Conservation (phyloP, 92 coral and sea anemone genomes). For the Meandrina meandrites region DNA sequence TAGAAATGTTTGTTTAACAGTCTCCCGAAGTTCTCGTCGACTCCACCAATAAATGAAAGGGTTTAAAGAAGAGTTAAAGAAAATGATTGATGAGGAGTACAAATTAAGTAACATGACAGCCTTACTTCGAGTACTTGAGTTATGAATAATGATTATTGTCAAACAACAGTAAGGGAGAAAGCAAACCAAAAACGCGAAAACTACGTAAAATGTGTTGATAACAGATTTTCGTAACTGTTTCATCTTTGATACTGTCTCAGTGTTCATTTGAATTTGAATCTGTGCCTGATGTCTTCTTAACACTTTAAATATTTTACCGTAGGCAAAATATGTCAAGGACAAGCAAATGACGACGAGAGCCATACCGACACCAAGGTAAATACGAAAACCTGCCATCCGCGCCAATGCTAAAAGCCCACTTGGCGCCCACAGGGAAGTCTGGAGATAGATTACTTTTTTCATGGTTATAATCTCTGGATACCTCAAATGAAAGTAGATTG, state of each 20-base stretch:
- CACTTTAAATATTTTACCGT: neutral
- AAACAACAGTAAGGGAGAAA: neutral
- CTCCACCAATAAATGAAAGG: slow-evolving; percentile 12
- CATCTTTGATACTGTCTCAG: neutral
- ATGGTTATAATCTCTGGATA: neutral
- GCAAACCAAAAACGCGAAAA: neutral
- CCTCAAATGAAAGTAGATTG: neutral
- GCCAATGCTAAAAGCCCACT: neutral
- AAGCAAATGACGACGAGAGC: neutral
- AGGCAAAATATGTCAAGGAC: neutral
- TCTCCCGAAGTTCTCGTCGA: neutral
- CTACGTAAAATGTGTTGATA: neutral
- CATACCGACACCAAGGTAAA: neutral
- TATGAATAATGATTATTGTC: neutral
- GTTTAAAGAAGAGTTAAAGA: slow-evolving; percentile 5
- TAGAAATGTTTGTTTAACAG: neutral
- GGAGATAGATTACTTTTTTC: neutral
- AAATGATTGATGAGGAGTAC: neutral
- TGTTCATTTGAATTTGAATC: neutral
- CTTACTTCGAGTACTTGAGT: neutral
- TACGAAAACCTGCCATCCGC: neutral
- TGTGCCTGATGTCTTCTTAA: neutral
- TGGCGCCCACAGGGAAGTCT: neutral
- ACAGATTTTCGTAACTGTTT: neutral
- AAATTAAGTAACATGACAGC: slow-evolving; percentile 1